Base-by-base conservation (phyloP, 2,797 vertebrate species). In the Karalla daura region DNA sequence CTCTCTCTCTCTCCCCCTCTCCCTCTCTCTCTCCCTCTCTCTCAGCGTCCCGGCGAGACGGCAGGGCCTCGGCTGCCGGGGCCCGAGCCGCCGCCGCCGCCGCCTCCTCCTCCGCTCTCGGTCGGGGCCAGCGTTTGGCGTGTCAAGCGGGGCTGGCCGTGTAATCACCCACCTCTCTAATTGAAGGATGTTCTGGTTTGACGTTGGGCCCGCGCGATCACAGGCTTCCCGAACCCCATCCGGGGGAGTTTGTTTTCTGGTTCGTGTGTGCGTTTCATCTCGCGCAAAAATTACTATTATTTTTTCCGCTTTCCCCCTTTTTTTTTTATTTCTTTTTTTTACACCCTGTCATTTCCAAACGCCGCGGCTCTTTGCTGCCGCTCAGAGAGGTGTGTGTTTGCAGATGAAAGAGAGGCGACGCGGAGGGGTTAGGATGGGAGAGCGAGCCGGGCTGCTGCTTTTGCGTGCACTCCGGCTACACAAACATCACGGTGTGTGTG, bases 111-210 rank as follows among this genome's bases (percentile, higher is more conserved):
- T 85, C 70, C 59, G 37, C 68, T 68, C 63, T n/a, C n/a, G n/a
- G n/a, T n/a, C n/a, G n/a, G n/a, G n/a, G 56, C 75, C 82, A 58
- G 59, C 17, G 3, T 70, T 79, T 81, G 54, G 59, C 67, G 25
- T 86, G 78, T 61, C n/a, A n/a, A 75, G 78, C 11, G 28, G 37
- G 78, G 70, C 78, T 85, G 81, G 83, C 61, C 78, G 67, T 81
- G 74, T 86, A 79, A 89, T 88, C 81, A 75, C 56, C 21, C 37
- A 70, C 72, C 62, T 59, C 77, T 76, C 77, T 91, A 90, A 89
- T 88, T 90, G 80, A 89, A 78, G 86, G 78, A 87, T 82, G 83
- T 85, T 86, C 80, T 67, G 70, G 55, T 85, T 86, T 85, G 86
- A 84, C 79, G 80, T 88, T 55, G 53, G 78, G 63, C n/a, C n/a